Evolutionary conservation across 2,888 invertebrate genomes (phyloP).

Genomic region (Aelia acuminata): DNA sequence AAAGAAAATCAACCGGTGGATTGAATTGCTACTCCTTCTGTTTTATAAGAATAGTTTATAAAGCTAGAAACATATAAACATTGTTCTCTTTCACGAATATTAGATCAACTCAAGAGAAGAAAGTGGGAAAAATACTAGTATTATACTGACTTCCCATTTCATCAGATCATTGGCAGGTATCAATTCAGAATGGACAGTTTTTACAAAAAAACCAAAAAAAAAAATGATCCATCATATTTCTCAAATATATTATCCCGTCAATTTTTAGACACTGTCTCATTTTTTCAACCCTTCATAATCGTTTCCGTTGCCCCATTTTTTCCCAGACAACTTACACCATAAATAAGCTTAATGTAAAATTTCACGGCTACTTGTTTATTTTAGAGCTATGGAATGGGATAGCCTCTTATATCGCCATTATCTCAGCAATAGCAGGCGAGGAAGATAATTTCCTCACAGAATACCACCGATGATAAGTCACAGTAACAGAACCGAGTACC

Average conservation of each 20-base stretch:
- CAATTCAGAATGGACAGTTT: background rate
- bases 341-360: background rate
- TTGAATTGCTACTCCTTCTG: no score
- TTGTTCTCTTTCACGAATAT: no score
- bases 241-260: background rate
- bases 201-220: background rate
- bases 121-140: background rate
- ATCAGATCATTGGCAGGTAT: background rate
- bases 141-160: background rate
- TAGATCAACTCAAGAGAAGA: no score
- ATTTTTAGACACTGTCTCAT: background rate
- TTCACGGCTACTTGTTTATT: slow-evolving; percentile 4
- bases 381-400: background rate
- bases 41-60: no score
- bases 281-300: background rate
- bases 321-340: background rate
- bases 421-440: background rate
- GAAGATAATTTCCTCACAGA: background rate
- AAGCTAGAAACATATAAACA: no score
- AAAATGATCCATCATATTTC: background rate
- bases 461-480: background rate
- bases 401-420: background rate
- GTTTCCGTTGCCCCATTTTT: background rate
- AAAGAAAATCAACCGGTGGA: no score
- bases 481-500: background rate